Conservation (phyloP, 2,113 vertebrate species). For the Nerophis ophidion region DNA sequence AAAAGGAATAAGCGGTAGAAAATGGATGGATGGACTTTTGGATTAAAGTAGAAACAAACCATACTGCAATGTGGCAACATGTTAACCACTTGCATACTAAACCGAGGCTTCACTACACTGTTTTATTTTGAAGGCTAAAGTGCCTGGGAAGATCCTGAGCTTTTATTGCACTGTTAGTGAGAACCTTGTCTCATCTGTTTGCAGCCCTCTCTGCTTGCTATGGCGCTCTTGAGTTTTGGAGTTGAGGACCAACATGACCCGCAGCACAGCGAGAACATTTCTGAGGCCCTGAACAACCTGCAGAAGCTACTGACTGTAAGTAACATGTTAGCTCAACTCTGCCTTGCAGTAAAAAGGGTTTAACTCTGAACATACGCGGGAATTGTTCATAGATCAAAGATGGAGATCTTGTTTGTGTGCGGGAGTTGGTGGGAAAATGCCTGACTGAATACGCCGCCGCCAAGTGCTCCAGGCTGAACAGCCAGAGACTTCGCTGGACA, state of each 20-base stretch:
- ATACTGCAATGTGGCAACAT: too few relatives aligned
- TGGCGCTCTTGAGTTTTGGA: conserved; percentile 82
- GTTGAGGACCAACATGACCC: conserved; percentile 78
- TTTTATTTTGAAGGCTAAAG: too few relatives aligned
- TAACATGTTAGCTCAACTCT: not conserved
- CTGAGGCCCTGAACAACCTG: conserved; percentile 73
- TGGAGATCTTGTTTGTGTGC: conserved; percentile 82
- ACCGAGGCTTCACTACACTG: too few relatives aligned
- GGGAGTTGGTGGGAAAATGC: conserved; percentile 87
- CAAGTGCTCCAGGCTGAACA: conserved; percentile 84
- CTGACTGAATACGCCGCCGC: conserved; percentile 85
- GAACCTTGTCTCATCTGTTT: not conserved
- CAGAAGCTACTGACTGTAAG: conserved; percentile 82
- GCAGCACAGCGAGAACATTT: conserved; percentile 71
- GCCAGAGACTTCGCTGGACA: conserved; percentile 90
- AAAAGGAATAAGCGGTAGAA: too few relatives aligned
- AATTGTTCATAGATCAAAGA: conserved; percentile 72
- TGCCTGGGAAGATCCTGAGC: too few relatives aligned
- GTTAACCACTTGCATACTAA: too few relatives aligned
- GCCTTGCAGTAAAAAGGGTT: too few relatives aligned
- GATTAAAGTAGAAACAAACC: too few relatives aligned
- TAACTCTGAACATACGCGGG: not conserved
- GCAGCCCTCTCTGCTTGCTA: conserved; percentile 86
- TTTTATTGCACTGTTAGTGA: not conserved
- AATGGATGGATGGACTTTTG: too few relatives aligned